phyloP scores from a whole-genome alignment of 2,113 vertebrate species.

The Toxotes jaculatrix region DNA sequence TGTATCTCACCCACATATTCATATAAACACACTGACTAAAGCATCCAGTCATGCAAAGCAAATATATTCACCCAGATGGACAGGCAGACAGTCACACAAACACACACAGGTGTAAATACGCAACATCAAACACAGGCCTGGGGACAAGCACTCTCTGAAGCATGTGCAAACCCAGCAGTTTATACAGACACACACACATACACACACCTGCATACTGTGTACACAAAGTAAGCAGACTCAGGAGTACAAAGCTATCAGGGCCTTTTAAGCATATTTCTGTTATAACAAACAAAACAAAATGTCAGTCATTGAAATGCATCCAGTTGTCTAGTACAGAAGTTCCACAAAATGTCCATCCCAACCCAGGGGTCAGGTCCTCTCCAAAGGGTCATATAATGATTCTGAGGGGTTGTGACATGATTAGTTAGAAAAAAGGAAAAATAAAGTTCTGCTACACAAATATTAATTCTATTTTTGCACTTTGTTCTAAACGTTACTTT shows the following conservation, averaged over 20 bases:
- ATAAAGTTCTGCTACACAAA: background rate
- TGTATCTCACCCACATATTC: conserved; percentile 39
- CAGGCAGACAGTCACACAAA: conserved; percentile 12
- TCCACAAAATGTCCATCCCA: background rate
- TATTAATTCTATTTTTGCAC: background rate
- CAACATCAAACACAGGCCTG: conserved; percentile 55
- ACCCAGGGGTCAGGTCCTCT: background rate
- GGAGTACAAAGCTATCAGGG: conserved; percentile 5
- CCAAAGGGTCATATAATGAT: background rate
- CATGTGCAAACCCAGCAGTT: conserved; percentile 34
- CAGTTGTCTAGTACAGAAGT: background rate
- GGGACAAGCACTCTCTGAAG: conserved; percentile 32
- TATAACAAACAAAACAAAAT: background rate
- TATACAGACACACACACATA: background rate
- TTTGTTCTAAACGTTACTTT: background rate
- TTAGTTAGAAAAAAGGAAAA: background rate
- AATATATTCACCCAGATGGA: conserved; percentile 26
- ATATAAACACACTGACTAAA: conserved; percentile 52
- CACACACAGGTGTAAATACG: conserved; percentile 55
- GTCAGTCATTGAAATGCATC: background rate
- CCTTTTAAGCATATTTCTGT: background rate
- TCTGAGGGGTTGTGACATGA: background rate
- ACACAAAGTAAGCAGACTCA: conserved; percentile 7
- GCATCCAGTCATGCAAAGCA: conserved; percentile 53
- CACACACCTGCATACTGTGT: conserved; percentile 27